A percentile compares a stretch with the other conserved stretches of the same genome.
Conservation (phyloP, 1,140 invertebrate genomes). For the Ostrea denselamellosa region DNA sequence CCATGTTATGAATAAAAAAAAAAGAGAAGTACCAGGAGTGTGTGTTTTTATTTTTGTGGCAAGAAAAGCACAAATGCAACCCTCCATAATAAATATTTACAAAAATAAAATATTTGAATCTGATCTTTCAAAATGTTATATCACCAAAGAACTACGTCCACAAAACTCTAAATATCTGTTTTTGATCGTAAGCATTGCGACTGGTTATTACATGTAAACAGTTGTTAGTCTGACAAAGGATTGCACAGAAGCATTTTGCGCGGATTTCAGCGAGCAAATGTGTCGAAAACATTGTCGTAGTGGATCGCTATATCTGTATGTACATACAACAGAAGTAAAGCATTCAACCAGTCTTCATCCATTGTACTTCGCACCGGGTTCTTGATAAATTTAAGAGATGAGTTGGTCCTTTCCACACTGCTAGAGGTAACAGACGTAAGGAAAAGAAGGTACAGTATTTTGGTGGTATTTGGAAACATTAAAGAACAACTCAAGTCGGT, state of each 20-base stretch:
- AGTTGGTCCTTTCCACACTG: neutral
- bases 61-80: too few relatives aligned
- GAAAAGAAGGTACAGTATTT: neutral
- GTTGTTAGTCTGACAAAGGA: neutral
- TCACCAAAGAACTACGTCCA: too few relatives aligned
- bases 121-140: too few relatives aligned
- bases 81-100: too few relatives aligned
- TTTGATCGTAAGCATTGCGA: too few relatives aligned
- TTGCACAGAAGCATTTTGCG: neutral
- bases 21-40: too few relatives aligned
- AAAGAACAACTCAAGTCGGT: neutral
- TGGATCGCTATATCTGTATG: neutral
- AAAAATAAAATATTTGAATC: too few relatives aligned
- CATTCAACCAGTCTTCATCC: neutral
- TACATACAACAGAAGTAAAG: neutral
- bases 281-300: neutral
- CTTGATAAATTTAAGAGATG: neutral
- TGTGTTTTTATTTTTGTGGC: too few relatives aligned
- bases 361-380: neutral
- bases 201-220: too few relatives aligned
- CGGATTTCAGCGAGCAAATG: conserved; percentile 1
- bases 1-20: too few relatives aligned
- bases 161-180: too few relatives aligned
- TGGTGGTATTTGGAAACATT: conserved; percentile 31
- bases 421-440: neutral